A percentile compares a stretch with the other conserved stretches of the same genome.
phyloP scores from a whole-genome alignment of 2,113 vertebrate species.

The Apeltes quadracus region DNA sequence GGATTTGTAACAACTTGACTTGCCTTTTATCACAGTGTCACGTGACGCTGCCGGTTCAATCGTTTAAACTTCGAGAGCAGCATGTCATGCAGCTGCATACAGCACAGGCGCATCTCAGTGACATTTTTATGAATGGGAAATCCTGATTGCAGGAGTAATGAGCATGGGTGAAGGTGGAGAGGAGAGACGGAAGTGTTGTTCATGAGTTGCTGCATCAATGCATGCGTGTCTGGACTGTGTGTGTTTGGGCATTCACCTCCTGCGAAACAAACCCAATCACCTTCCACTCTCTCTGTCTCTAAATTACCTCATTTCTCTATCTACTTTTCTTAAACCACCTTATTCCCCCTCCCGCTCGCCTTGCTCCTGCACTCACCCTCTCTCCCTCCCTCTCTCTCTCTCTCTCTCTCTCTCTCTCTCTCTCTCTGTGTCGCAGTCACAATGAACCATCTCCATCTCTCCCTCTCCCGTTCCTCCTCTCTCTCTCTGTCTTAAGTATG shows the following conservation, averaged over 20 bases:
- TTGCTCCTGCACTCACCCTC: conserved; percentile 59
- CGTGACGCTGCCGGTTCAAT: neutral
- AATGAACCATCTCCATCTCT: conserved; percentile 74
- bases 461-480: conserved; percentile 68
- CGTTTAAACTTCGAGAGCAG: neutral
- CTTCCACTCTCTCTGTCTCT: conserved; percentile 26
- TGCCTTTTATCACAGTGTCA: neutral
- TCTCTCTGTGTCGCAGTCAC: conserved; percentile 77
- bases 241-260: conserved; percentile 40
- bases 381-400: conserved; percentile 47
- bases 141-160: conserved; percentile 34
- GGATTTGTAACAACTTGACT: conserved; percentile 11
- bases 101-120: conserved; percentile 13
- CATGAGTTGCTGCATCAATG: conserved; percentile 21
- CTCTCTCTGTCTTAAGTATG: conserved; percentile 85
- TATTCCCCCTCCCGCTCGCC: conserved; percentile 64
- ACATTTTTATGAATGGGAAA: conserved; percentile 74
- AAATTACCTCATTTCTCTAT: conserved; percentile 74
- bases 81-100: neutral
- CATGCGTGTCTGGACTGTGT: conserved; percentile 33
- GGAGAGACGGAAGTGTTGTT: conserved; percentile 5
- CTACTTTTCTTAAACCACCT: conserved; percentile 74
- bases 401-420: conserved; percentile 52
- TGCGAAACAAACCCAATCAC: conserved; percentile 65
- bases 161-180: conserved; percentile 1